Evolutionary conservation across 2,888 invertebrate species (phyloP), one percentile per base, ranked within the genome.

Genomic region (Eupithecia centaureata): DNA sequence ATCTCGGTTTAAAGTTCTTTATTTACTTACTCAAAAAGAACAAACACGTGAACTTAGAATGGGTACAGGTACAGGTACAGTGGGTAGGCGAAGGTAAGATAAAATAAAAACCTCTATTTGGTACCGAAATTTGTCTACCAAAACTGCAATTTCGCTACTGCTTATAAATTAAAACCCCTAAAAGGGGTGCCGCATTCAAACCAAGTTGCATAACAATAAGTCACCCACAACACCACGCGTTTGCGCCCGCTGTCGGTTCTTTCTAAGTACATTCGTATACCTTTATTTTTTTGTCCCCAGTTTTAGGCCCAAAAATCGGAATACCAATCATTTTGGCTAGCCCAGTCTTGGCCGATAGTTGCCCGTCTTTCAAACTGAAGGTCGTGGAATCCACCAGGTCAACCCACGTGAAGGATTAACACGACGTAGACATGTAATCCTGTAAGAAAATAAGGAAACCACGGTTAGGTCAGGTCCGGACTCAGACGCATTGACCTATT

Each of bases 181-280:
- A 33, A 56, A 65, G 64, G 70, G 70, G 70, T 68, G 74, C 73
- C 68, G 67, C 70, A 73, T 69, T 69, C 72, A 71, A 71, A 63
- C 56, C 47, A 64, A 42, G 65, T 73, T 75, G 72, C 72, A 71
- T 73, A 73, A 73, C 72, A 73, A 73, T 71, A 71, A 73, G 65
- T 70, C 71, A 57, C 67, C 60, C 57, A 73, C 70, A 67, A 67
- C 61, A 70, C 61, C 35, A 71, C 68, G 67, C 67, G 68, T 72
- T 73, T 63, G 65, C 63, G 63, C 67, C 52, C 8, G 27, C 28
- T 30, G 56, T 30, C 25, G 13, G 25, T 52, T 28, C n/a, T 30
- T n/a, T 2, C 25, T 51, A 51, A 51, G 12, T 51, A 3, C 12
- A 0, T 25, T n/a, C n/a, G n/a, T n/a, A n/a, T n/a, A n/a, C n/a